phyloP scores from a whole-genome alignment of 1,140 invertebrate genomes.

The Nymphalis io region DNA sequence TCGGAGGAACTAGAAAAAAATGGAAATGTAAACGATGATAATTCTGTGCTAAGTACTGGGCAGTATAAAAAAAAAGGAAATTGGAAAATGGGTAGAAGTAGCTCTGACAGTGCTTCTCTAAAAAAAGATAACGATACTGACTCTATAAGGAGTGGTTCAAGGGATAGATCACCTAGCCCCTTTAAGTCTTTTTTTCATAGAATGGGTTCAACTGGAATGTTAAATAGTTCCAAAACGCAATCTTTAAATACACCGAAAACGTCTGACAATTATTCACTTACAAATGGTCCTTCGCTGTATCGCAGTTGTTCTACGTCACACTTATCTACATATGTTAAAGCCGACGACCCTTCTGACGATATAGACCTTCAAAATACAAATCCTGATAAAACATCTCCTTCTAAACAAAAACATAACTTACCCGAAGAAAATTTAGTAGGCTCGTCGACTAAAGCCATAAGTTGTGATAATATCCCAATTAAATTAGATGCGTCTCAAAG shows the following conservation, averaged over 20 bases:
- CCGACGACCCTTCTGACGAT: conserved; percentile 89
- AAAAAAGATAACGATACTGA: conserved; percentile 73
- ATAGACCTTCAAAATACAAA: conserved; percentile 83
- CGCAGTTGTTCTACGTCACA: conserved; percentile 89
- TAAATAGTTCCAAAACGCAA: conserved; percentile 83
- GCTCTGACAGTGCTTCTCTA: conserved; percentile 71
- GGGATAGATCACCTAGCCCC: conserved; percentile 83
- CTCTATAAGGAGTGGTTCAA: conserved; percentile 73
- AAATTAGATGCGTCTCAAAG: conserved; percentile 72
- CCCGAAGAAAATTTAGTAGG: conserved; percentile 70
- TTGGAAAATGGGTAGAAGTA: conserved; percentile 79
- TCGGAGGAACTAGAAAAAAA: conserved; percentile 56
- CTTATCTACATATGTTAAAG: conserved; percentile 87
- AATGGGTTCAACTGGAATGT: conserved; percentile 88
- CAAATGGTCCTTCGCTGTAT: conserved; percentile 82
- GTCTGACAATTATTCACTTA: conserved; percentile 71
- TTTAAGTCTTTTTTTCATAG: conserved; percentile 88
- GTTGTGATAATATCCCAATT: conserved; percentile 83
- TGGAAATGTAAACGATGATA: conserved; percentile 56
- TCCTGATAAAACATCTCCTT: conserved; percentile 65
- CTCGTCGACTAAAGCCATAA: conserved; percentile 82
- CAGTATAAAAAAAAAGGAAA: conserved; percentile 76
- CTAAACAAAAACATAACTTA: conserved; percentile 63
- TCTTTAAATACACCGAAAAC: conserved; percentile 73
- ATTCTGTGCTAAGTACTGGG: conserved; percentile 53